Percentiles rank a stretch among this genome's conserved stretches.
These are phyloP conservation scores for Hypomecis punctinalis DNA, from an alignment of 2,888 invertebrate genomes.

Conservation along the genomic window DNA sequence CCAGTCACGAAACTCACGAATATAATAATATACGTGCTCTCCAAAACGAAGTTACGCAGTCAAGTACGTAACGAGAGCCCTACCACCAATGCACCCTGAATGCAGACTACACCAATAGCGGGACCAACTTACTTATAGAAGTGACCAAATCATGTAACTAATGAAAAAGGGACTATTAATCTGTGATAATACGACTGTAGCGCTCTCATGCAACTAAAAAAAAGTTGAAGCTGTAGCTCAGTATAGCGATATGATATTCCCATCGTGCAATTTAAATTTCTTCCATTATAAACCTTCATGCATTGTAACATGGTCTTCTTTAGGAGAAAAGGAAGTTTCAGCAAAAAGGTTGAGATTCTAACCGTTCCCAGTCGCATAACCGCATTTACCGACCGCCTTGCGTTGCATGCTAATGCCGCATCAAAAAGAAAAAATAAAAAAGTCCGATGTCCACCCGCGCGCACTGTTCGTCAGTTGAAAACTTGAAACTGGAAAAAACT, in stretches of 20 bases:
- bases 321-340: not conserved
- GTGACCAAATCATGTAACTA: not conserved
- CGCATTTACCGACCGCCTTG: constrained; percentile 69
- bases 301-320: constrained; percentile 10
- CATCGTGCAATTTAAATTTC: constrained; percentile 10
- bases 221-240: not conserved
- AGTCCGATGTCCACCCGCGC: constrained; percentile 46
- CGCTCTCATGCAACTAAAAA: not conserved
- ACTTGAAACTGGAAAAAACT: constrained; percentile 29
- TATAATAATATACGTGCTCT: constrained; percentile 52
- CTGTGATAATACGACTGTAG: not conserved
- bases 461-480: constrained; percentile 57
- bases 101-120: constrained; percentile 28
- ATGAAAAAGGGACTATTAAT: not conserved
- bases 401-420: constrained; percentile 74
- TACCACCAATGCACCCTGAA: constrained; percentile 62
- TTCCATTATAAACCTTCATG: constrained; percentile 21
- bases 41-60: constrained; percentile 83
- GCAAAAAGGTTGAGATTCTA: constrained; percentile 32
- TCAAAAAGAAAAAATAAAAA: constrained; percentile 56
- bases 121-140: not conserved
- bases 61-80: constrained; percentile 83
- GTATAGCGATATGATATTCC: not conserved
- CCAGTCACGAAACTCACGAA: constrained; percentile 46
- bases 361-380: constrained; percentile 57